Conservation (phyloP, 2,113 vertebrate genomes). For the Alethe castanea region DNA sequence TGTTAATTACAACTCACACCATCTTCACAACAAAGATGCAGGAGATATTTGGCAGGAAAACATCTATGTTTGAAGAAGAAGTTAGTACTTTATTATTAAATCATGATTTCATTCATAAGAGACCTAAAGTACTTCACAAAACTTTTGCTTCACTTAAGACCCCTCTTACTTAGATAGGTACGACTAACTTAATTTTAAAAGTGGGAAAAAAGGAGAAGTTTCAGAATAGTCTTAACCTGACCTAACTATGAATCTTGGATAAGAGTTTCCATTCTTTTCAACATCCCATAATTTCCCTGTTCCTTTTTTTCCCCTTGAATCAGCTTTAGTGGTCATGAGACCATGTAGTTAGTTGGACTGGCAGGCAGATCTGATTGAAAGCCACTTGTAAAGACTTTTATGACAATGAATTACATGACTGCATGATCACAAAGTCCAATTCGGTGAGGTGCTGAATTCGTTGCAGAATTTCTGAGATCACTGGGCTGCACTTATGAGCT, state of each 20-base stretch:
- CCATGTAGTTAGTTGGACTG: not conserved
- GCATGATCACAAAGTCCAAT: not conserved
- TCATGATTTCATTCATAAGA: not conserved
- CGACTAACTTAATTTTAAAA: not conserved
- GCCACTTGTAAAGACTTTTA: not conserved
- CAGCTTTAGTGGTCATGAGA: slow-evolving; percentile 16
- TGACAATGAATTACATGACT: not conserved
- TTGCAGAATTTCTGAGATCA: not conserved
- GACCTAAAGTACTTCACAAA: not conserved
- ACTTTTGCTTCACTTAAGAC: not conserved
- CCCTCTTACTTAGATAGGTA: not conserved
- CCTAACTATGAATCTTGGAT: not conserved
- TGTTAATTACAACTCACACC: not conserved
- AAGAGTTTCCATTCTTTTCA: not conserved
- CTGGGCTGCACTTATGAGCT: not conserved
- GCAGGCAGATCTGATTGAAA: not conserved
- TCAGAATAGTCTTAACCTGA: not conserved
- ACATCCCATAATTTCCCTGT: not conserved
- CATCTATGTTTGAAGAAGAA: not conserved
- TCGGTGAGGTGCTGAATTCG: not conserved
- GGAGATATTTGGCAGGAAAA: not conserved
- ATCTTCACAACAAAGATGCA: not conserved
- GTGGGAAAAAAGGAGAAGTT: not conserved
- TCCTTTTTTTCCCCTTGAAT: slow-evolving; percentile 3
- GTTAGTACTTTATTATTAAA: not conserved